Evolutionary conservation across 1,140 invertebrate species (phyloP).

Genomic region (Agrypnia vestita): DNA sequence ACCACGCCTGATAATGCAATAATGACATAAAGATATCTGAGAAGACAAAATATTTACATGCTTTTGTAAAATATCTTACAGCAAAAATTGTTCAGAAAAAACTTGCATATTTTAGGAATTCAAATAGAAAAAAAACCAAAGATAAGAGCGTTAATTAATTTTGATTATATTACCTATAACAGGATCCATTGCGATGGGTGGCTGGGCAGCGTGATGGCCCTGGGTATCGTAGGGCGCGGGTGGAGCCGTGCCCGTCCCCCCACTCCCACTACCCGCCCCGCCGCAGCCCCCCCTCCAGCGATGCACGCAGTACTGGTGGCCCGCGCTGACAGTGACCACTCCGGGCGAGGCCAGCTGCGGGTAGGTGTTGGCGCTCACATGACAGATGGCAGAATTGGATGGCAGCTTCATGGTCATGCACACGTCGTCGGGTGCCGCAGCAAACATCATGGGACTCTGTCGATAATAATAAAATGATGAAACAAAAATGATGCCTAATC

Average conservation of each 20-base stretch:
- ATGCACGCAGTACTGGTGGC: slow-evolving; percentile 98
- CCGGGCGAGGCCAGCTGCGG: slow-evolving; percentile 94
- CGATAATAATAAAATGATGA: too few relatives aligned
- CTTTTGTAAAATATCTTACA: too few relatives aligned
- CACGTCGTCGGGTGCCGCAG: slow-evolving; percentile 95
- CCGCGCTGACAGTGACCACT: slow-evolving; percentile 96
- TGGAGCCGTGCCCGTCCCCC: slow-evolving; percentile 69
- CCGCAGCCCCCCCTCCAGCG: slow-evolving; percentile 91
- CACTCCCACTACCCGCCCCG: slow-evolving; percentile 86
- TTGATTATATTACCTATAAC: slow-evolving; percentile 89
- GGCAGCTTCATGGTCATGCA: slow-evolving; percentile 99
- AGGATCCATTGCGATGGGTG: slow-evolving; percentile 97
- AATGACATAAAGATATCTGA: too few relatives aligned
- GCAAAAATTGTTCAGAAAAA: too few relatives aligned
- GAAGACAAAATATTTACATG: too few relatives aligned
- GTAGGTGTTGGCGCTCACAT: slow-evolving; percentile 98
- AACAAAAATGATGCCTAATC: not conserved
- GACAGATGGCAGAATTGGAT: slow-evolving; percentile 97
- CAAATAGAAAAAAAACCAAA: too few relatives aligned
- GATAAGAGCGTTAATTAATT: too few relatives aligned
- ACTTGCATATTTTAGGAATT: too few relatives aligned
- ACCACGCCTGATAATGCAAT: too few relatives aligned
- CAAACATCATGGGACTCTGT: slow-evolving; percentile 98
- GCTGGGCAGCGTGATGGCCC: slow-evolving; percentile 81
- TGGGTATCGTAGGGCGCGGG: slow-evolving; percentile 78